phyloP scores from a whole-genome alignment of 2,888 invertebrate genomes.

The Platypus cylindrus region DNA sequence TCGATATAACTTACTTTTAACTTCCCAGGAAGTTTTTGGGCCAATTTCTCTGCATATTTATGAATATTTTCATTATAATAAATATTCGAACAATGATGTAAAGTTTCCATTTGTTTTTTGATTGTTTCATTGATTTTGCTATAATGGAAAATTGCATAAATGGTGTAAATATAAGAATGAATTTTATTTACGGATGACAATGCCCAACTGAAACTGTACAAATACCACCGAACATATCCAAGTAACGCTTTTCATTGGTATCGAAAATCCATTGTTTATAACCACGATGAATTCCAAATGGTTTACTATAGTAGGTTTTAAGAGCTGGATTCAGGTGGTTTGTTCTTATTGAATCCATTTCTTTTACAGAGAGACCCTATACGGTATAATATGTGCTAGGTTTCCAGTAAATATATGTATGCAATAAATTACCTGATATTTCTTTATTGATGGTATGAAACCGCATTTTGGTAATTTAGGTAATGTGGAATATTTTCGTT shows the following conservation, averaged over 20 bases:
- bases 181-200: conserved; percentile 80
- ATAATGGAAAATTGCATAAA: conserved; percentile 9
- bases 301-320: conserved; percentile 64
- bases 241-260: conserved; percentile 68
- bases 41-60: conserved; percentile 77
- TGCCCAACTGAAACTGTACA: conserved; percentile 96
- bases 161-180: not conserved
- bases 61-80: conserved; percentile 84
- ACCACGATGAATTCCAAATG: conserved; percentile 73
- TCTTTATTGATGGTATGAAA: conserved; percentile 28
- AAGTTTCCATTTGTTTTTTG: conserved; percentile 59
- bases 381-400: conserved; percentile 8
- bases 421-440: conserved; percentile 26
- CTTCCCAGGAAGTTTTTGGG: conserved; percentile 68
- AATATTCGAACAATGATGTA: conserved; percentile 90
- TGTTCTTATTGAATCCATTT: conserved; percentile 42
- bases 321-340: conserved; percentile 61
- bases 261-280: conserved; percentile 91
- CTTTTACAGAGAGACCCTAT: conserved; percentile 43
- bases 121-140: conserved; percentile 77
- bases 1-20: conserved; percentile 66
- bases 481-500: conserved; percentile 6
- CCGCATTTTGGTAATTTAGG: conserved; percentile 22
- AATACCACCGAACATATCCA: conserved; percentile 94
- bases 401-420: conserved; percentile 2